Evolutionary conservation across 2,888 invertebrate genomes (phyloP).

Genomic region (Microctonus brassicae): DNA sequence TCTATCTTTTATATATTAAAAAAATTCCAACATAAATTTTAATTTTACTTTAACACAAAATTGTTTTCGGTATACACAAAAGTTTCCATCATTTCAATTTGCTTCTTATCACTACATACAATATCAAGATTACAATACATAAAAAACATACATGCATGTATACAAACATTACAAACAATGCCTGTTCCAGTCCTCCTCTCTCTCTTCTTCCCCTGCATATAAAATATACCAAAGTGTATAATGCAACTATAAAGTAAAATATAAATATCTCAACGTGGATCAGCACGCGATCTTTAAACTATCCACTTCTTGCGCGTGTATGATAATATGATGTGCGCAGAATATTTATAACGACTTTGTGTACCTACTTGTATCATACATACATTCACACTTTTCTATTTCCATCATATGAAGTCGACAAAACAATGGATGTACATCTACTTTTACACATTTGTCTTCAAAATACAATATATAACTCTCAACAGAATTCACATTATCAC

Average conservation of each 20-base stretch:
- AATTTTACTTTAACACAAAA: too few species aligned
- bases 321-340: not conserved
- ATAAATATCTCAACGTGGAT: constrained; percentile 67
- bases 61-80: too few species aligned
- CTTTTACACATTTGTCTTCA: not conserved
- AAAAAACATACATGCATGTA: constrained; percentile 3
- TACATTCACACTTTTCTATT: too few species aligned
- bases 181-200: constrained; percentile 56
- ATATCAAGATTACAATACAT: not conserved
- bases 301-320: constrained; percentile 40
- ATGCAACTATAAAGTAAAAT: constrained; percentile 67
- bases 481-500: too few species aligned
- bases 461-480: too few species aligned
- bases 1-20: too few species aligned
- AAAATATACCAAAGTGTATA: constrained; percentile 55
- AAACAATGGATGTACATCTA: constrained; percentile 19
- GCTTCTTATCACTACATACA: not conserved
- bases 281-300: constrained; percentile 66
- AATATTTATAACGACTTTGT: not conserved
- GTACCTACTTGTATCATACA: too few species aligned
- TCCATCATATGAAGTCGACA: too few species aligned
- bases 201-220: not conserved
- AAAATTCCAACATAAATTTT: too few species aligned
- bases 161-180: constrained; percentile 64
- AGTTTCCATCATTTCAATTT: too few species aligned